Evolutionary conservation across 2,797 vertebrate species (phyloP), one percentile per base, ranked within the genome.

Genomic region (Amniataba percoides): DNA sequence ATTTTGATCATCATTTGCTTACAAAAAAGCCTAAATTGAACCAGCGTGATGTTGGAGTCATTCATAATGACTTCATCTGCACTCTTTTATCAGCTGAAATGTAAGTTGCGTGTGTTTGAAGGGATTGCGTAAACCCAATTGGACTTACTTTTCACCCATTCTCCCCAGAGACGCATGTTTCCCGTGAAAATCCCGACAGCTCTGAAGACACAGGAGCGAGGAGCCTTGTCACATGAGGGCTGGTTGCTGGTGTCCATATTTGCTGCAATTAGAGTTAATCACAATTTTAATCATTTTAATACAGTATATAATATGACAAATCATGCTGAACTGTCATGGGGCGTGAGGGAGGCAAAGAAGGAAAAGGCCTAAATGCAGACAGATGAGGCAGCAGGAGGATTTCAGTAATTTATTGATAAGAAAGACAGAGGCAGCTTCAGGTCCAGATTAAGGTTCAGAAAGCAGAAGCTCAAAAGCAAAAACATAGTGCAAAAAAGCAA

Each of bases 71-170:
- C 5, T 6, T 2, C 4, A 49, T 6, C 34, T 42, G 13, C 15
- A 31, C 5, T 7, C 1, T 31, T 65, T 48, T 14, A 36, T 16
- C 34, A 2, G 31, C 42, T 61, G 3, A 60, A 11, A 9, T 9
- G 1, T 7, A 46, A 11, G 23, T 25, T n/a, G 36, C 31, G 27
- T 42, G 11, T 55, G 23, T 16, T 4, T 55, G 25, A 27, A 18
- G 18, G 7, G 39, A 43, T 52, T 3, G 40, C 14, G 56, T 15
- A 31, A 21, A 51, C 36, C 7, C 8, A 36, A 23, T 19, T 9
- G 8, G 34, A 74, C 92, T 83, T 90, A 97, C 96, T 94, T 96
- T 96, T 96, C 77, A 97, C 88, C 96, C 97, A 97, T 71, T 89
- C 85, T 79, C 91, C 87, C 8, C 71, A 96, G 48, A 91, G 94